Evolutionary conservation across 2,888 invertebrate genomes (phyloP).

Genomic region (Hemithea aestivaria): DNA sequence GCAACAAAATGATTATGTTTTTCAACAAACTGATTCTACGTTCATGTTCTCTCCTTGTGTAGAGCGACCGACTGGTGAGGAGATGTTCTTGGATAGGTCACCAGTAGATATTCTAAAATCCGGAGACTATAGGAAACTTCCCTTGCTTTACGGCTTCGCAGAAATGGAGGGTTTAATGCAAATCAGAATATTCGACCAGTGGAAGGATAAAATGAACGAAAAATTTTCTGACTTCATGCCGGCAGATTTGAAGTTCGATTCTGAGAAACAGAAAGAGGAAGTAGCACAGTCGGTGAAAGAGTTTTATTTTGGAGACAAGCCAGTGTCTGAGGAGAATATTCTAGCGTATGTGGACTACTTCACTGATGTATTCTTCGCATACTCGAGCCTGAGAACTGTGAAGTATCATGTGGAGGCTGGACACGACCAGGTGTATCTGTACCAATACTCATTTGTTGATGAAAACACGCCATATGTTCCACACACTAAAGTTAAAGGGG

Average conservation of each 20-base stretch:
- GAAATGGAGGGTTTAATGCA: constrained; percentile 44
- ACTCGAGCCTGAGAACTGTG: no score
- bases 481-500: constrained; percentile 29
- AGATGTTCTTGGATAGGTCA: constrained; percentile 34
- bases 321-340: constrained; percentile 24
- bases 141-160: no score
- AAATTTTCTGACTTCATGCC: constrained; percentile 50
- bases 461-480: no score
- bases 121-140: constrained; percentile 27
- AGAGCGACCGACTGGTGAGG: constrained; percentile 20
- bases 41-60: constrained; percentile 30
- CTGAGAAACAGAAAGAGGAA: constrained; percentile 30
- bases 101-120: constrained; percentile 36
- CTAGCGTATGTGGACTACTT: constrained; percentile 21
- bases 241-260: constrained; percentile 37
- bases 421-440: no score
- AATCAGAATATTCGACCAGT: constrained; percentile 29
- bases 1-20: constrained; percentile 5
- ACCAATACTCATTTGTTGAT: no score
- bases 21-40: constrained; percentile 2
- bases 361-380: constrained; percentile 35
- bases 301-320: constrained; percentile 35
- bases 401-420: no score
- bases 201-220: constrained; percentile 20
- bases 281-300: constrained; percentile 33